Evolutionary conservation across 2,888 invertebrate genomes (phyloP).

Genomic region (Tribolium freemani): DNA sequence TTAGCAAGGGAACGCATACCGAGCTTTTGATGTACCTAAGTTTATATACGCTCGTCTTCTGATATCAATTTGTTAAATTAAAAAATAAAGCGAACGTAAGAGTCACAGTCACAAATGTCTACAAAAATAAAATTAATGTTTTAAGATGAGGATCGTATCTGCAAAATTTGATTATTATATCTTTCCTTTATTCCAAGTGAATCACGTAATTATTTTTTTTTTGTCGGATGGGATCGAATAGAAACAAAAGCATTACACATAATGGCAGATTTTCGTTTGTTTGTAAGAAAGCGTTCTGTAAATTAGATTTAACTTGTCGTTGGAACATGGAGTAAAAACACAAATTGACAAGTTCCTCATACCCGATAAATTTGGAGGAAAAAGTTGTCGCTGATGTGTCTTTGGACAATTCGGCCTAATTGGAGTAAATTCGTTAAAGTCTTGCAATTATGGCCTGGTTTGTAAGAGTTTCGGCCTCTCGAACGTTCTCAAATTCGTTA

Average conservation of each 20-base stretch:
- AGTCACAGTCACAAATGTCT: background rate
- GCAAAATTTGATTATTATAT: conserved; percentile 14
- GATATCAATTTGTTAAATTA: conserved; percentile 5
- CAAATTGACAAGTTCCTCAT: background rate
- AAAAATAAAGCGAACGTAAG: background rate
- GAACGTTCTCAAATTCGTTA: conserved; percentile 36
- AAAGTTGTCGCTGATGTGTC: background rate
- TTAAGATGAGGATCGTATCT: background rate
- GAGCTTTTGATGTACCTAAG: background rate
- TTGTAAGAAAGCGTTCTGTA: background rate
- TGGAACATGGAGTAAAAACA: background rate
- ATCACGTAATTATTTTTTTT: conserved; percentile 21
- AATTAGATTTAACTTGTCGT: conserved; percentile 3
- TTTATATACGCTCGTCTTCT: background rate
- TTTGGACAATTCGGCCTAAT: background rate
- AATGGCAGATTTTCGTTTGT: background rate
- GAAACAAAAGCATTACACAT: conserved; percentile 6
- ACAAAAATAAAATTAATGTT: conserved; percentile 5
- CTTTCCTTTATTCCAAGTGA: conserved; percentile 4
- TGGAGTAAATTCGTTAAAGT: conserved; percentile 30
- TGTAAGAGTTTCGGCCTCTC: background rate
- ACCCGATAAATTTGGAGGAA: background rate
- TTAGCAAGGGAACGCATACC: background rate
- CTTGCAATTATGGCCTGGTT: conserved; percentile 19
- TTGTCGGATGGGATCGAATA: conserved; percentile 6